These are phyloP conservation scores for Glandiceps talaboti DNA, from an alignment of 53 echinoderm and acorn worm species.

Conservation along the genomic window DNA sequence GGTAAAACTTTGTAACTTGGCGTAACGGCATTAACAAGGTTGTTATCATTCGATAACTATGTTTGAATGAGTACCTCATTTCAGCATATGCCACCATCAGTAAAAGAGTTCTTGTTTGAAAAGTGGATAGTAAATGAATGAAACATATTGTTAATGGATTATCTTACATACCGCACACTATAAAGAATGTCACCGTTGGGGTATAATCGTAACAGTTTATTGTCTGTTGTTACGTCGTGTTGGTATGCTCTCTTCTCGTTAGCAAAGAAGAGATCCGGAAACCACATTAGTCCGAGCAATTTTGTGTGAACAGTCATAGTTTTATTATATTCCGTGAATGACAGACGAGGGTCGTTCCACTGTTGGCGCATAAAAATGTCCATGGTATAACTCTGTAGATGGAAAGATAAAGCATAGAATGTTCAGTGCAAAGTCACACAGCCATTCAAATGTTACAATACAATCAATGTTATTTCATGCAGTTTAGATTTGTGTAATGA, in stretches of 20 bases:
- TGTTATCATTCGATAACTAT: too few relatives aligned
- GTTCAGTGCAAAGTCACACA: too few relatives aligned
- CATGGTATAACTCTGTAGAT: slow-evolving; percentile 4
- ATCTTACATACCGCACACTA: slow-evolving; percentile 3
- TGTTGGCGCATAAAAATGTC: slow-evolving; percentile 5
- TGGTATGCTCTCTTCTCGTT: slow-evolving; percentile 4
- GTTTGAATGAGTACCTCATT: too few relatives aligned
- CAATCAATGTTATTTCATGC: too few relatives aligned
- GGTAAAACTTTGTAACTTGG: too few relatives aligned
- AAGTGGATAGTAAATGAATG: too few relatives aligned
- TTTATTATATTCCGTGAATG: slow-evolving; percentile 2
- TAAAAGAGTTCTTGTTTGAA: too few relatives aligned
- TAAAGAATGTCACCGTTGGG: slow-evolving; percentile 11
- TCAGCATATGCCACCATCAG: too few relatives aligned
- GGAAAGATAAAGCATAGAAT: not conserved
- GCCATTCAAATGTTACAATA: too few relatives aligned
- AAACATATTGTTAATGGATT: too few relatives aligned
- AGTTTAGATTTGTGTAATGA: too few relatives aligned
- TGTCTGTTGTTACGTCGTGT: slow-evolving; percentile 10
- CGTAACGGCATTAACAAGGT: too few relatives aligned
- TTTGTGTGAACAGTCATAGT: slow-evolving; percentile 1
- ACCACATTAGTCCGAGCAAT: not conserved
- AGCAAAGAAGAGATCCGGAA: slow-evolving; percentile 10
- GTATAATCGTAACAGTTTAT: slow-evolving; percentile 6
- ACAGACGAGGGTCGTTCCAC: slow-evolving; percentile 11